Conservation (phyloP, 2,113 vertebrate species). For the Spermophilus dauricus region DNA sequence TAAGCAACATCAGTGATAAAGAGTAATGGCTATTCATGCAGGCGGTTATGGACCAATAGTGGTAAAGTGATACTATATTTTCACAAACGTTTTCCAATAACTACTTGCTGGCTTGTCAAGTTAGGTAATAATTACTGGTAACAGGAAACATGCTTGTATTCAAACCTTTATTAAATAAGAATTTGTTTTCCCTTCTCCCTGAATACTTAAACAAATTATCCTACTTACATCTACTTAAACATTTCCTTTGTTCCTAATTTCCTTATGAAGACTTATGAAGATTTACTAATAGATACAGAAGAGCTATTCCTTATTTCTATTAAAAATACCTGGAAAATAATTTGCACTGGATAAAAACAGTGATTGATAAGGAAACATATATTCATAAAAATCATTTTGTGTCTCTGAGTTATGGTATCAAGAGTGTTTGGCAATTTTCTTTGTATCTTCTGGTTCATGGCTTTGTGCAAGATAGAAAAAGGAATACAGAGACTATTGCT, state of each 20-base stretch:
- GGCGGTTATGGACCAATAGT: neutral
- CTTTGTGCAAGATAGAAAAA: neutral
- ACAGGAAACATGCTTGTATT: constrained; percentile 40
- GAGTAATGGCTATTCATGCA: constrained; percentile 21
- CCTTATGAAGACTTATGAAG: neutral
- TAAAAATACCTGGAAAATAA: constrained; percentile 13
- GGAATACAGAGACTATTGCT: neutral
- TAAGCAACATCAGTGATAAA: constrained; percentile 60
- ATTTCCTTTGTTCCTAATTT: constrained; percentile 45
- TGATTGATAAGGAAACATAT: neutral
- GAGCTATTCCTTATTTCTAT: neutral
- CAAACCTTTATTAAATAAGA: constrained; percentile 75
- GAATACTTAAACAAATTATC: constrained; percentile 66
- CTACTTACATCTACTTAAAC: constrained; percentile 47
- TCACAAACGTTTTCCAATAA: constrained; percentile 81
- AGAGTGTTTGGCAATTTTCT: neutral
- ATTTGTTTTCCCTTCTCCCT: constrained; percentile 28
- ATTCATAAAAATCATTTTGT: neutral
- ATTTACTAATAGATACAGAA: neutral
- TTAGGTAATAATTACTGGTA: constrained; percentile 72
- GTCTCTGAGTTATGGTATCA: neutral
- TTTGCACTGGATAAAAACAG: neutral
- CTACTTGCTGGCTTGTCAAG: constrained; percentile 60
- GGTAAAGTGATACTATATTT: constrained; percentile 71
- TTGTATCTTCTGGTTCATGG: neutral